phyloP scores from a whole-genome alignment of 2,113 vertebrate species.

The cattle (Bos taurus) region ARS-UCD2.0 NC_037338.1:37354501-37355000 shows the following conservation, averaged over 20 bases:
- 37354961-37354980: not conserved
- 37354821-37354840: not conserved
- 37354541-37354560: not conserved
- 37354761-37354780: not conserved
- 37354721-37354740: not conserved
- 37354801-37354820: not conserved
- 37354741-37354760: not conserved
- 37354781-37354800: not conserved
- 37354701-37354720: not conserved
- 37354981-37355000: not conserved
- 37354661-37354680: not conserved
- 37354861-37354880: not conserved
- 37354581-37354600: not conserved
- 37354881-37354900: not conserved
- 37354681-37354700: not conserved
- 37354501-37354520: not conserved
- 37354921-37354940: not conserved
- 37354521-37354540: not conserved
- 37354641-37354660: not conserved
- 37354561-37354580: not conserved
- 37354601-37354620: not conserved
- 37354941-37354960: not conserved
- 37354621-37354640: not conserved
- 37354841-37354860: not conserved
- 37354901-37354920: not conserved